Base-by-base conservation (phyloP, 1,140 invertebrate genomes). In the Heterodera carotae region DNA sequence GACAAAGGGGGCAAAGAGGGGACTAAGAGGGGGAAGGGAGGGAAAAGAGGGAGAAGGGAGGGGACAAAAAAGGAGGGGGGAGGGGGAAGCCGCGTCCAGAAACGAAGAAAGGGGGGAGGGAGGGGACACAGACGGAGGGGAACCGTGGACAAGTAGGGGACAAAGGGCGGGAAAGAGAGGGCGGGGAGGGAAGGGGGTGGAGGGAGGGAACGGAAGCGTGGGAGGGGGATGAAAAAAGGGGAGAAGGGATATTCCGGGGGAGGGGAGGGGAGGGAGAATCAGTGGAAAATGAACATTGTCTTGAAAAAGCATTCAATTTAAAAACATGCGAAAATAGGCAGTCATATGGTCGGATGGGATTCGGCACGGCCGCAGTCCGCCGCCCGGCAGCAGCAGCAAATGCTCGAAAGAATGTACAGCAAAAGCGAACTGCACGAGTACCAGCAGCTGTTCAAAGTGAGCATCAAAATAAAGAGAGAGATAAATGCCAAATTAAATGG, bases 381-480 rank as follows among this genome's bases (percentile, higher is more conserved):
- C 36, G 39, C 43, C 25, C 25, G 75, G 25, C 64, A 66, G 18
- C 72, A 69, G 76, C 53, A 76, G 59, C 62, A 77, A 76, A 67
- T 43, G 64, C 43, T 78, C 25, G 76, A 78, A 31, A 75, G 68
- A 53, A 25, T 53, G 36, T 78, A 78, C 36, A 78, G 69, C 27
- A 78, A 78, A 76, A 71, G 60, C 29, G 77, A 78, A 56, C 53
- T 78, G 53, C 73, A 64, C 59, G 84, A 85, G 48, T 85, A 83
- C 77, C 78, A 82, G 62, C 84, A 86, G 75, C 59, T 86, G 31
- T 86, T 86, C 76, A 66, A 62, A n/a, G 62, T 66, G 62, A 5
- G 62, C 12, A 27, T n/a, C n/a, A n/a, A 34, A 34, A 18, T 22
- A 25, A 0, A 25, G 62, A 66, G 18, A 22, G 48, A 22, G 18